These are phyloP conservation scores for Axis porcinus DNA, from an alignment of 2,113 vertebrate species.

Conservation along the genomic window DNA sequence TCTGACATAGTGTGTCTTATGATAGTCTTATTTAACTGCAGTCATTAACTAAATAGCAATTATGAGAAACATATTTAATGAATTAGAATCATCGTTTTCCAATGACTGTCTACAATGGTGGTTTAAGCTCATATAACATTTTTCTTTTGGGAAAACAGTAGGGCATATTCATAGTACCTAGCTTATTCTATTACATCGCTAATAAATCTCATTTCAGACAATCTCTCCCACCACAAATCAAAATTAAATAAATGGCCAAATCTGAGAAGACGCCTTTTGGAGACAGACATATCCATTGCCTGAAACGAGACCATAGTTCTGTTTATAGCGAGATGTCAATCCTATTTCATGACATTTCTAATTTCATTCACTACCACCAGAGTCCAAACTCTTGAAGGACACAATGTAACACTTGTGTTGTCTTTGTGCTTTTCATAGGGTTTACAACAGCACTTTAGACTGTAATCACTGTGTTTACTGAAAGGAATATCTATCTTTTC, in stretches of 20 bases:
- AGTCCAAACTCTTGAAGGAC: background rate
- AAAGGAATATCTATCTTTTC: background rate
- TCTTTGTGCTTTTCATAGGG: background rate
- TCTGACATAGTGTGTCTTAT: background rate
- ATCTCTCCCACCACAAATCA: background rate
- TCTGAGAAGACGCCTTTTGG: background rate
- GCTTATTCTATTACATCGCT: slow-evolving; percentile 32
- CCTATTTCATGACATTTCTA: background rate
- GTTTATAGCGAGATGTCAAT: background rate
- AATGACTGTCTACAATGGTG: background rate
- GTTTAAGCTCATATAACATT: slow-evolving; percentile 13
- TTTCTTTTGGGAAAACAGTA: slow-evolving; percentile 35
- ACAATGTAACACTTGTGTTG: background rate
- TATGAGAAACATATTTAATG: slow-evolving; percentile 35
- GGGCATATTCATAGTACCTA: background rate
- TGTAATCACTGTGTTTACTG: background rate
- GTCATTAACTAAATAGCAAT: slow-evolving; percentile 2
- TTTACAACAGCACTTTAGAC: background rate
- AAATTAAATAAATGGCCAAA: slow-evolving; percentile 51
- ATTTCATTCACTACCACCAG: background rate
- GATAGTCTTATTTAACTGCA: slow-evolving; percentile 45
- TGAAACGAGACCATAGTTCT: background rate
- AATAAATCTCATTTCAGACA: slow-evolving; percentile 51
- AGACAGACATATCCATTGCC: background rate
- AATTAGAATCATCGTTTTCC: slow-evolving; percentile 6